phyloP scores from a whole-genome alignment of 2,113 vertebrate genomes.

The Ia io region DNA sequence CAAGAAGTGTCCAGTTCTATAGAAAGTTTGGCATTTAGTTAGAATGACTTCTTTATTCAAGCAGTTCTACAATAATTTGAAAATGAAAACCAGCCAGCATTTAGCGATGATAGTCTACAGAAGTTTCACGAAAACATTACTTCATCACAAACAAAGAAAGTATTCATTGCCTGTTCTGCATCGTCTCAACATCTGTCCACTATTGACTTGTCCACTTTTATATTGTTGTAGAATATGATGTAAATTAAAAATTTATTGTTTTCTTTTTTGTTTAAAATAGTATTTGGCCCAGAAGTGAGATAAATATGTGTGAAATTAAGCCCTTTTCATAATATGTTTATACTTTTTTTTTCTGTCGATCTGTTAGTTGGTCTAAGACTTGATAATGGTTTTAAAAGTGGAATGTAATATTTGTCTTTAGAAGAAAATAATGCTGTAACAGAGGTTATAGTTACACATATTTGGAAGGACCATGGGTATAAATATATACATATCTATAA shows the following conservation, averaged over 20 bases:
- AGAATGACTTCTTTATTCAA: slow-evolving; percentile 52
- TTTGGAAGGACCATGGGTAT: neutral
- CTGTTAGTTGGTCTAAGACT: neutral
- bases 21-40: slow-evolving; percentile 72
- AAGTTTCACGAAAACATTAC: slow-evolving; percentile 52
- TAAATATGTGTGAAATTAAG: slow-evolving; percentile 17
- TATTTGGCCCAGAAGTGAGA: neutral
- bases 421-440: neutral
- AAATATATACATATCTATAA: neutral
- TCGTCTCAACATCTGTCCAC: slow-evolving; percentile 52
- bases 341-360: neutral
- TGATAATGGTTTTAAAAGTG: slow-evolving; percentile 1
- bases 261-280: slow-evolving; percentile 45
- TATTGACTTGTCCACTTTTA: slow-evolving; percentile 2
- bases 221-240: slow-evolving; percentile 15
- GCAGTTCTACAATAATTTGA: slow-evolving; percentile 61
- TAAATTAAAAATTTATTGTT: slow-evolving; percentile 64
- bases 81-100: slow-evolving; percentile 71
- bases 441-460: neutral
- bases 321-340: neutral
- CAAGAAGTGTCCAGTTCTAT: slow-evolving; percentile 54
- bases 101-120: slow-evolving; percentile 67
- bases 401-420: neutral
- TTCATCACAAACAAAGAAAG: slow-evolving; percentile 57
- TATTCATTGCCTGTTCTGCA: slow-evolving; percentile 32